Base-by-base conservation (phyloP, 2,888 invertebrate genomes). In the Cotesia congregata region DNA sequence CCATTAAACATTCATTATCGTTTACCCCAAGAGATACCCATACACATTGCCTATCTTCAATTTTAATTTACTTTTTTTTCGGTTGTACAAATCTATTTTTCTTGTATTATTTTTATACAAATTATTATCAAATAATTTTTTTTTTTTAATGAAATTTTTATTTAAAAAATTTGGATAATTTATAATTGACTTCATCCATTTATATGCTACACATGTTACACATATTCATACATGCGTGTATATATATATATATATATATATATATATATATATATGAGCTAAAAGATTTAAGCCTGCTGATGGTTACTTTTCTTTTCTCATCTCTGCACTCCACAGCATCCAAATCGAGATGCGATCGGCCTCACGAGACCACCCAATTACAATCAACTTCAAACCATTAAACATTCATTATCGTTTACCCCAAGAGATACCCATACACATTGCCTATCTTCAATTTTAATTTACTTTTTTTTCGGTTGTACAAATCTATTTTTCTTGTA, bases 321-420 rank as follows among this genome's bases (percentile, higher is more conserved):
- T 50, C 50, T 50, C 12, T 38, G 69, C 62, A 17, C 50, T 50
- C 12, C 50, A 62, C 62, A 17, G 38, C 40, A 65, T 76, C 72
- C 41, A 76, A 76, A 72, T 76, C 72, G 61, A 76, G 65, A 64
- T 20, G 64, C 61, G 72, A 76, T 50, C 50, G 50, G 12, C 72
- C 70, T 40, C 59, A 67, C 72, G 30, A 77, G 77, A 73, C 77
- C 73, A 74, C 77, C 77, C 77, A 77, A 75, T 74, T 76, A 78
- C 77, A 77, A 75, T 74, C 77, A 78, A 78, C 75, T 69, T 61
- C 73, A 61, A 39, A 30, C 76, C 78, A 78, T 61, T 74, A 71
- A 67, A 75, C 75, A 74, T 69, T 69, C 62, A 74, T 69, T 69
- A 68, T 74, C 74, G 69, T 62, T 69, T 62, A 68, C 61, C 41